Percentiles rank a stretch among this genome's conserved stretches.
These are phyloP conservation scores for Rachycentron canadum DNA, from an alignment of 2,797 vertebrate genomes.

Conservation along the genomic window DNA sequence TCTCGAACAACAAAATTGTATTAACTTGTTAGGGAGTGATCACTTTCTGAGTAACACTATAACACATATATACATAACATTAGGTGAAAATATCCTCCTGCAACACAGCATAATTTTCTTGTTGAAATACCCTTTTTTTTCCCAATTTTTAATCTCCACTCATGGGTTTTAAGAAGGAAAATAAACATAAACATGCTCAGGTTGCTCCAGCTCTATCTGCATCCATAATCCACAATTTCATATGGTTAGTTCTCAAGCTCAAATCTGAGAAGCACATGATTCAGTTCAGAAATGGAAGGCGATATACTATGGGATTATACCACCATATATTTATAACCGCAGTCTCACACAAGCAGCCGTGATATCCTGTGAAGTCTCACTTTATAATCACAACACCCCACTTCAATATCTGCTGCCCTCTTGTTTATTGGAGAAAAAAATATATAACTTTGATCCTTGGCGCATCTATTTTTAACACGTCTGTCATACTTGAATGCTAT, in stretches of 20 bases:
- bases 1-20: not conserved
- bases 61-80: not conserved
- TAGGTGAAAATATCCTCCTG: not conserved
- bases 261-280: constrained; percentile 24
- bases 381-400: constrained; percentile 31
- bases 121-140: not conserved
- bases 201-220: constrained; percentile 10
- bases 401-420: not conserved
- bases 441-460: constrained; percentile 4
- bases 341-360: not conserved
- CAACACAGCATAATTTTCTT: not conserved
- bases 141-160: no score
- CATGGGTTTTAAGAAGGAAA: not conserved
- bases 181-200: not conserved
- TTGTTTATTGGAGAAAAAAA: constrained; percentile 21
- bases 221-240: constrained; percentile 38
- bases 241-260: constrained; percentile 13
- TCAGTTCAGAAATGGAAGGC: constrained; percentile 24
- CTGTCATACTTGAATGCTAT: not conserved
- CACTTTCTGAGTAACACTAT: not conserved
- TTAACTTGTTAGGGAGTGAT: constrained; percentile 18
- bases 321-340: constrained; percentile 28
- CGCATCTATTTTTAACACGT: not conserved
- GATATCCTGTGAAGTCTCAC: constrained; percentile 34
- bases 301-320: not conserved